Percentiles rank a stretch among this genome's conserved stretches.
Evolutionary conservation across 2,888 invertebrate species (phyloP).

Genomic region (Tupiocoris notatus): DNA sequence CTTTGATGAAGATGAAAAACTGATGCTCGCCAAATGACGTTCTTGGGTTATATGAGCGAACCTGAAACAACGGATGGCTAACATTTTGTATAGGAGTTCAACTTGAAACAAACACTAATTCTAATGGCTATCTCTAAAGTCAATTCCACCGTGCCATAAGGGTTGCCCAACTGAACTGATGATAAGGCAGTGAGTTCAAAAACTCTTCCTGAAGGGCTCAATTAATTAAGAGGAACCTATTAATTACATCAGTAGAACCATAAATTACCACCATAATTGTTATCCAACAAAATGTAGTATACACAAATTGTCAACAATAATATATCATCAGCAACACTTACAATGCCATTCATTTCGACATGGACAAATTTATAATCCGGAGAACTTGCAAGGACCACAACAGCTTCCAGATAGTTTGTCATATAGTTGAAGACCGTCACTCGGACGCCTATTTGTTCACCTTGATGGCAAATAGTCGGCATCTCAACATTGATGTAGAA

Average conservation of each 20-base stretch:
- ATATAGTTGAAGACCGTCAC: constrained; percentile 94
- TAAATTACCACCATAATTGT: no score
- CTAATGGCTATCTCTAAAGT: no score
- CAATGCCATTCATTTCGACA: constrained; percentile 83
- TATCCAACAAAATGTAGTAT: no score
- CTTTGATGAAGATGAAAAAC: constrained; percentile 81
- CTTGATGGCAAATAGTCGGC: constrained; percentile 77
- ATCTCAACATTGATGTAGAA: constrained; percentile 95
- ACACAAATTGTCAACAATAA: neutral
- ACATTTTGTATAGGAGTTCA: no score
- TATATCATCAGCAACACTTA: constrained; percentile 53
- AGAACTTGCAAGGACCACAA: constrained; percentile 81
- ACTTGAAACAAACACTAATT: no score
- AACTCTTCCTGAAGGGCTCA: no score
- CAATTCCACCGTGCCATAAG: no score
- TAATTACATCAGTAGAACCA: no score
- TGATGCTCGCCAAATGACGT: constrained; percentile 93
- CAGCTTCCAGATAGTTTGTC: constrained; percentile 77
- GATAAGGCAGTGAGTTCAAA: no score
- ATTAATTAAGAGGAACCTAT: no score
- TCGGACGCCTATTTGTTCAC: constrained; percentile 90
- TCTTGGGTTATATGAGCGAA: constrained; percentile 81
- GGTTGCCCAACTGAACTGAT: no score
- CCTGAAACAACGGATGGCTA: no score
- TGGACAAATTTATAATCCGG: constrained; percentile 88